Percentiles rank a stretch among this genome's conserved stretches.
Conservation (phyloP, 2,888 invertebrate genomes). For the Eutolmus rufibarbis region DNA sequence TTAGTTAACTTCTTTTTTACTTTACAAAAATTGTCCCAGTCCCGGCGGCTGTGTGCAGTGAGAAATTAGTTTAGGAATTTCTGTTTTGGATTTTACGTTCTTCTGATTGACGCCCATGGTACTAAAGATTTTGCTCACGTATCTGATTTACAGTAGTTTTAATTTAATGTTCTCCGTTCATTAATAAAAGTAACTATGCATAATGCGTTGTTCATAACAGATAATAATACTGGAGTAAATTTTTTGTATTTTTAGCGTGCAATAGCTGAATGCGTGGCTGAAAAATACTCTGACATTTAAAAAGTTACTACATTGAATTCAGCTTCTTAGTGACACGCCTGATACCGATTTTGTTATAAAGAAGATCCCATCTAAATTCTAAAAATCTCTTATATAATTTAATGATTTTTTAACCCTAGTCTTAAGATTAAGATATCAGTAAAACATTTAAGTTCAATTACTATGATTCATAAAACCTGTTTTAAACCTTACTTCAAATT, state of each 20-base stretch:
- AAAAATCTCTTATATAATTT: no score
- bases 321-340: no score
- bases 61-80: not conserved
- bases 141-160: not conserved
- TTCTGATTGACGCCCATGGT: not conserved
- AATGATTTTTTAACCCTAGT: no score
- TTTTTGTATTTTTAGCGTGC: not conserved
- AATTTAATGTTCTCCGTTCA: not conserved
- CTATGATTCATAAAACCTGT: no score
- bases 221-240: not conserved
- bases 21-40: not conserved
- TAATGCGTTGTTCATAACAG: not conserved
- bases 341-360: no score
- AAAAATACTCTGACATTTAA: no score
- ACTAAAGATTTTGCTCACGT: not conserved
- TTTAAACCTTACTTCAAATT: no score
- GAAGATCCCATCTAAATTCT: no score
- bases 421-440: no score
- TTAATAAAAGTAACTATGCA: not conserved
- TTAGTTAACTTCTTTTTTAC: not conserved
- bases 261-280: no score
- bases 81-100: not conserved
- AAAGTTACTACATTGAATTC: no score
- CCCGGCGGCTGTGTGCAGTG: not conserved
- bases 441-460: no score